These are phyloP conservation scores for Chionoecetes opilio DNA, from an alignment of 1,140 invertebrate species.

Conservation along the genomic window DNA sequence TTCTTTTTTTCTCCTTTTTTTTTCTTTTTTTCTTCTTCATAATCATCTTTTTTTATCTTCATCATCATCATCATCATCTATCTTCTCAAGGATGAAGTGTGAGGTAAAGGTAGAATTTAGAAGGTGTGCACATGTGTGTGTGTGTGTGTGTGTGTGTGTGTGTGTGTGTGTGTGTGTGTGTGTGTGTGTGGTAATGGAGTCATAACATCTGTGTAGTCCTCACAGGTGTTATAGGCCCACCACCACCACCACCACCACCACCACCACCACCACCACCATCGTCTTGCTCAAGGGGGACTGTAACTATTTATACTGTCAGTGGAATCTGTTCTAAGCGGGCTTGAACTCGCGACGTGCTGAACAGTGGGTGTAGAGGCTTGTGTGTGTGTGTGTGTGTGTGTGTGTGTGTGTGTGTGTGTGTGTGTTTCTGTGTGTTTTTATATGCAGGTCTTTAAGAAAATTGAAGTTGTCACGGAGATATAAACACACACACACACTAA, in stretches of 20 bases:
- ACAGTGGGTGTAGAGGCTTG: neutral
- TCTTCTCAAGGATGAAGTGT: no score
- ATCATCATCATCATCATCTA: no score
- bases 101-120: neutral
- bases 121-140: neutral
- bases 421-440: neutral
- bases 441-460: neutral
- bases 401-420: conserved; percentile 18
- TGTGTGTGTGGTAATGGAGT: neutral
- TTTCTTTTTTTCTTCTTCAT: neutral
- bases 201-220: neutral
- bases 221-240: neutral
- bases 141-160: conserved; percentile 28
- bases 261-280: neutral
- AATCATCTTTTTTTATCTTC: no score
- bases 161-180: conserved; percentile 27
- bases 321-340: no score
- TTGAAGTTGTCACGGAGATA: neutral
- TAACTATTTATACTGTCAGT: no score
- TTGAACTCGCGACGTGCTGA: no score
- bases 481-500: conserved; percentile 2
- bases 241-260: no score
- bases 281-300: no score
- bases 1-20: no score
- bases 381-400: neutral